These are phyloP conservation scores for Pyrgilauda ruficollis DNA, from an alignment of 2,113 vertebrate genomes.

Conservation along the genomic window DNA sequence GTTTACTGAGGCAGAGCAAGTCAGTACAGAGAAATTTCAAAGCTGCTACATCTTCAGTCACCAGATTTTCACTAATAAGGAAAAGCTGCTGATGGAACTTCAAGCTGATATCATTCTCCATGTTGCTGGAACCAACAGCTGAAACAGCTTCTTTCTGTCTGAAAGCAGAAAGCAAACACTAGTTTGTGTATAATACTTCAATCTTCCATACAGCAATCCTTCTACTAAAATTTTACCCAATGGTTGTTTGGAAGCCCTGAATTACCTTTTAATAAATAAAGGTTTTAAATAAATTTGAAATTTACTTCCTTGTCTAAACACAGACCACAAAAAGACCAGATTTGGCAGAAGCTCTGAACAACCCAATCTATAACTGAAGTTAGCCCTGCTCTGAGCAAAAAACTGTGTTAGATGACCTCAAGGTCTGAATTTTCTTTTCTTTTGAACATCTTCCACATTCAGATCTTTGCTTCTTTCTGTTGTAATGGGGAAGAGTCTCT, in stretches of 20 bases:
- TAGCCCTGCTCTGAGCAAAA: background rate
- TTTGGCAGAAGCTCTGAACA: background rate
- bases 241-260: background rate
- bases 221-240: background rate
- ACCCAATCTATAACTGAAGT: background rate
- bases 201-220: background rate
- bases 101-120: background rate
- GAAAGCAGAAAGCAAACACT: background rate
- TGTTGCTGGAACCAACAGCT: background rate
- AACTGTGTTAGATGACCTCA: background rate
- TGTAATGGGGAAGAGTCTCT: background rate
- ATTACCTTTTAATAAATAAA: background rate
- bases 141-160: background rate
- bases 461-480: background rate
- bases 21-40: slow-evolving; percentile 76
- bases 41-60: slow-evolving; percentile 52
- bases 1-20: slow-evolving; percentile 12
- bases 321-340: background rate
- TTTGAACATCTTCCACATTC: background rate
- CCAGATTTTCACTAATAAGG: slow-evolving; percentile 42
- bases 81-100: slow-evolving; percentile 47
- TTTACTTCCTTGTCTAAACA: background rate
- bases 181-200: background rate
- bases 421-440: background rate
- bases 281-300: background rate